Base-by-base conservation (phyloP, 2,888 invertebrate species). In the Pelosia muscerda region DNA sequence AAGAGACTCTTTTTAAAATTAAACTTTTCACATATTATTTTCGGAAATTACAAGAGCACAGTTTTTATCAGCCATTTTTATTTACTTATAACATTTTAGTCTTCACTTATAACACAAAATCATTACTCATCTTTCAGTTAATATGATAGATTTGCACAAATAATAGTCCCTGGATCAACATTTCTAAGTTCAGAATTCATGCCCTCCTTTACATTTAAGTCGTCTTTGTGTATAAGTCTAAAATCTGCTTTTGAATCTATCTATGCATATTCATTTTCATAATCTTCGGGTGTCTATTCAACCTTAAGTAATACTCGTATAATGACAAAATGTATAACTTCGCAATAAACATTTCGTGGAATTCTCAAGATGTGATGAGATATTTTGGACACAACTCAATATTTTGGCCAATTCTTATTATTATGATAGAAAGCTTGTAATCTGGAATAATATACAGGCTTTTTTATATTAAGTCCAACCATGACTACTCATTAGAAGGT, bases 261-360 rank as follows among this genome's bases (percentile, higher is more conserved):
- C 42, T 22, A 60, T 66, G 55, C 66, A 68, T 65, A 68, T 68
- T 69, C 55, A 65, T 62, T 53, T 53, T 58, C n/a, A 19, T 69
- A 69, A 69, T 69, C 60, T 62, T 38, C 25, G 26, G 56, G 54
- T 62, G 25, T 65, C 56, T 62, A 62, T 69, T 49, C 62, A 62
- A 42, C 31, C 65, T 25, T 58, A 69, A 65, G 58, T 58, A 38
- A 69, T 38, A 28, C 65, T 56, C 22, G 57, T 62, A 65, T 65
- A 57, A 61, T 53, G 38, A 49, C 53, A 61, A 65, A 68, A 60
- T 26, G 34, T 57, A 42, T 31, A 68, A 57, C 68, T 60, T 61
- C 26, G 56, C 65, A n/a, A 65, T 62, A 62, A 58, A 65, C 56
- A 68, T 66, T 69, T 59, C 11, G n/a, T 38, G 23, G 65, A 71